Evolutionary conservation across 2,888 invertebrate genomes (phyloP).

Genomic region (Xestia rhomboidea): DNA sequence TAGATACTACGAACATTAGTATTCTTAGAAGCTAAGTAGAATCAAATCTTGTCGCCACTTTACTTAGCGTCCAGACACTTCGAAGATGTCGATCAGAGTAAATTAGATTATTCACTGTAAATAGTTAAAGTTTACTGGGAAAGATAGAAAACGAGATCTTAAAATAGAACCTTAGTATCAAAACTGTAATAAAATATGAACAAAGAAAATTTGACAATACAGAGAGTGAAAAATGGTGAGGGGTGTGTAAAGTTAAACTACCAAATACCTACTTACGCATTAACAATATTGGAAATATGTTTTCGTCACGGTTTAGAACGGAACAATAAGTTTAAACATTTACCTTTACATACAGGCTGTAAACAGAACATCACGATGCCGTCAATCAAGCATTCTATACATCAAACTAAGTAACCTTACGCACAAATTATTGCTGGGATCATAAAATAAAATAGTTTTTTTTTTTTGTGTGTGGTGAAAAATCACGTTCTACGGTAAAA

Average conservation of each 20-base stretch:
- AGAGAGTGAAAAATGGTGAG: neutral
- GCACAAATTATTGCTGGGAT: too few relatives aligned
- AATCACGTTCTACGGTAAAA: too few relatives aligned
- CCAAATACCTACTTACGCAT: neutral
- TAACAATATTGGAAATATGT: neutral
- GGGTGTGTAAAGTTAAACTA: neutral
- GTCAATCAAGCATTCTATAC: too few relatives aligned
- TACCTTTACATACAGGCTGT: neutral
- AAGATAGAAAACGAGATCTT: neutral
- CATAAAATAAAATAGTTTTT: too few relatives aligned
- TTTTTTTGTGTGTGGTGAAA: too few relatives aligned
- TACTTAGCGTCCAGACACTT: constrained; percentile 45
- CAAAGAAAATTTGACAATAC: neutral
- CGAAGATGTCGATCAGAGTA: constrained; percentile 43
- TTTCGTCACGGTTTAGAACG: neutral
- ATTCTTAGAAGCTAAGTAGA: constrained; percentile 48
- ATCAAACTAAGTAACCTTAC: too few relatives aligned
- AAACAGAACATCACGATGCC: too few relatives aligned
- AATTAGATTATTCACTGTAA: constrained; percentile 40
- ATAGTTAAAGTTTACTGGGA: constrained; percentile 13
- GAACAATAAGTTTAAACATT: neutral
- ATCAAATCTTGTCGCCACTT: constrained; percentile 30
- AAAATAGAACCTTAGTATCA: neutral
- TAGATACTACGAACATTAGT: constrained; percentile 40
- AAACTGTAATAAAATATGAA: neutral